Base-by-base conservation (phyloP, 2,797 vertebrate genomes). In the Sebastes glaucus region DNA sequence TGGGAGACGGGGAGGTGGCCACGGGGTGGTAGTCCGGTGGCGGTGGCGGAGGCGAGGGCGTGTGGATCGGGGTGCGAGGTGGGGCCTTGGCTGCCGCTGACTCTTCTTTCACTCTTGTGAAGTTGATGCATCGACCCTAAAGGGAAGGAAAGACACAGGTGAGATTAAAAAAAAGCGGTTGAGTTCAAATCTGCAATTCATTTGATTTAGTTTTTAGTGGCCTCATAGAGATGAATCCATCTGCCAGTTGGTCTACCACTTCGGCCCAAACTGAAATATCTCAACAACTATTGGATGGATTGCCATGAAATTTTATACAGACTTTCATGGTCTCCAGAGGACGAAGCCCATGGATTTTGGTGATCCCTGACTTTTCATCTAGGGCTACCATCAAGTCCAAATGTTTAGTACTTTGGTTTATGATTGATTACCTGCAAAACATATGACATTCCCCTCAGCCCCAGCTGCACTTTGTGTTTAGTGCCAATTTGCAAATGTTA, bases 111-210 rank as follows among this genome's bases (percentile, higher is more conserved):
- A 97, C 93, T 25, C 96, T 90, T 11, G 96, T 95, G 86, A 97
- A 97, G 91, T 96, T 97, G 90, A 97, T 94, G 88, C 96, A 97
- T 52, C 96, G 95, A 35, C 96, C 96, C 97, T 98, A 1, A 35
- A 92, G n/a, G 2, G 30, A 78, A 23, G 11, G 10, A 78, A 65
- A 85, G 49, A 85, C 2, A 72, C 22, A 46, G 6, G 11, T 13
- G 1, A 52, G 14, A 60, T 59, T 23, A 53, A 11, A 63, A 65
- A 3, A 11, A 23, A 46, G 35, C 16, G 18, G 35, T 56, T 5
- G 3, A 23, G 3, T 23, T 57, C 3, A 22, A 64, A 22, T 30
- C 20, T 52, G 11, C 6, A 28, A 22, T 16, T 53, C 3, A 69
- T 61, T 35, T 28, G 13, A 23, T 23, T 30, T 11, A 28, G 11